Evolutionary conservation across 2,113 vertebrate genomes (phyloP).

Genomic region (Isichthys henryi): DNA sequence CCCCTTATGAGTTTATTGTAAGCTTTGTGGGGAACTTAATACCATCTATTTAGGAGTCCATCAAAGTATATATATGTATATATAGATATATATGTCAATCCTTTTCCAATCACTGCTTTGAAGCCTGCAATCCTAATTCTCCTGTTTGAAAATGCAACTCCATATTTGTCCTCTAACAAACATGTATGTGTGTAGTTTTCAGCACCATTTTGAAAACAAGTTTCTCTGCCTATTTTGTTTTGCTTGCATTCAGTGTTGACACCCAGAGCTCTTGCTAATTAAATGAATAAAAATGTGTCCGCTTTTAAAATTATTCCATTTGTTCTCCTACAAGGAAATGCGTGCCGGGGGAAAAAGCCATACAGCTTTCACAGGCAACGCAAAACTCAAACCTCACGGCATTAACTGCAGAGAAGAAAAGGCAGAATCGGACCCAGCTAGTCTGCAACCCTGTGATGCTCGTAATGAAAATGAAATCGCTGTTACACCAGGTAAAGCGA

Average conservation of each 20-base stretch:
- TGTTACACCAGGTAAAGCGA: conserved; percentile 6
- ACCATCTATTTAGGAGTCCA: background rate
- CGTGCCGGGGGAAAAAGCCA: background rate
- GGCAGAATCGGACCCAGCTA: background rate
- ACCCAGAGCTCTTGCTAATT: background rate
- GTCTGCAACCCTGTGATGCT: background rate
- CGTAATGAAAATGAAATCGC: conserved; percentile 3
- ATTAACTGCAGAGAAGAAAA: background rate
- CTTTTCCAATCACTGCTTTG: background rate
- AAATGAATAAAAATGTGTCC: background rate
- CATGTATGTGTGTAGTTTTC: background rate
- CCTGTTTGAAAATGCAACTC: background rate
- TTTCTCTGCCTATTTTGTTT: background rate
- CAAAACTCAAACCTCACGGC: background rate
- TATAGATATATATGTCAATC: background rate
- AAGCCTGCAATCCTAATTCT: background rate
- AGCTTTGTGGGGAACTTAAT: background rate
- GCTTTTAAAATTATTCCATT: background rate
- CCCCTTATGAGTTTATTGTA: background rate
- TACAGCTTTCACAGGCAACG: background rate
- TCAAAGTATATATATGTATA: background rate
- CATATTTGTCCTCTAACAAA: background rate
- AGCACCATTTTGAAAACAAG: background rate
- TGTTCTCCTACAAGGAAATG: background rate
- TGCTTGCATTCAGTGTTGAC: background rate